These are phyloP conservation scores for Gastrophryne carolinensis DNA, from an alignment of 2,797 vertebrate genomes.

Conservation along the genomic window DNA sequence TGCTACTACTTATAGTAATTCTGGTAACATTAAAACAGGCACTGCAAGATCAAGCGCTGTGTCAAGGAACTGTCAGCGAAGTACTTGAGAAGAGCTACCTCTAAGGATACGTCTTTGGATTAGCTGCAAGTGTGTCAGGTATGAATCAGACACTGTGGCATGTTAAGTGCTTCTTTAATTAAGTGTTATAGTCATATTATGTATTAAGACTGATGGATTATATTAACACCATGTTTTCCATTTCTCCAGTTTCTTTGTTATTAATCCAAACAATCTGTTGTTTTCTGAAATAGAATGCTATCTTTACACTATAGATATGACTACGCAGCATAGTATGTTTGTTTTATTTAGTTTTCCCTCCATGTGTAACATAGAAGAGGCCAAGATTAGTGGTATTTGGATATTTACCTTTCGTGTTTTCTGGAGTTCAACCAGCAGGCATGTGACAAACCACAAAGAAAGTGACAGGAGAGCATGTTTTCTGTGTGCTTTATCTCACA, in stretches of 20 bases:
- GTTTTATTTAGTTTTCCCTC: conserved; percentile 6
- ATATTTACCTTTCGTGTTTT: conserved; percentile 33
- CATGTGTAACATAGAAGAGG: neutral
- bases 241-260: neutral
- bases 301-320: neutral
- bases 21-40: too few species aligned
- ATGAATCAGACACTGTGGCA: neutral
- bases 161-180: neutral
- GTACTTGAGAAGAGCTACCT: too few species aligned
- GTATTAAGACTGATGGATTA: too few species aligned
- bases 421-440: conserved; percentile 2
- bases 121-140: neutral
- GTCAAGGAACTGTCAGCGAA: too few species aligned
- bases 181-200: too few species aligned
- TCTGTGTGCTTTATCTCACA: neutral
- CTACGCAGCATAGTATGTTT: conserved; percentile 1
- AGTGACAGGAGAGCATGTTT: neutral
- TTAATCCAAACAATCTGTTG: neutral
- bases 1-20: too few species aligned
- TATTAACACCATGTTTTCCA: too few species aligned
- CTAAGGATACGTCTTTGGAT: too few species aligned
- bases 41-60: too few species aligned
- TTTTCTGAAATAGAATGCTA: neutral
- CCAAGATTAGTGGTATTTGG: conserved; percentile 31
- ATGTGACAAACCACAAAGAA: conserved; percentile 25